A percentile compares a stretch with the other conserved stretches of the same genome.
Evolutionary conservation across 2,888 invertebrate genomes (phyloP).

Genomic region (Scotopteryx bipunctaria): DNA sequence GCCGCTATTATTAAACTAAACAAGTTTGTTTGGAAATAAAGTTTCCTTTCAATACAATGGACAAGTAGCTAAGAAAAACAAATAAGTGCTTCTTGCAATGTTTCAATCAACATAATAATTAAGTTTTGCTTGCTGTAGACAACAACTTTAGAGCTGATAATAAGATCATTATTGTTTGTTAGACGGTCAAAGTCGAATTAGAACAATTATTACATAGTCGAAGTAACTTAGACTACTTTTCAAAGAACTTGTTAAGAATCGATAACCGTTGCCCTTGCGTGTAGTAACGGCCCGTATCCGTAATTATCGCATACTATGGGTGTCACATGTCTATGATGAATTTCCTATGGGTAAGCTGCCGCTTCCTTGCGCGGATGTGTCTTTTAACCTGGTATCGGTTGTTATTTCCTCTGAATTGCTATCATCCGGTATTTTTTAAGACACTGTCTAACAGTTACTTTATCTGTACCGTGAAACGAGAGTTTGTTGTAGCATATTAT

Average conservation of each 20-base stretch:
- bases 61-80: not conserved
- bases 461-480: not conserved
- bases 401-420: conserved; percentile 21
- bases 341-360: conserved; percentile 37
- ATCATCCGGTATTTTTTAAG: conserved; percentile 22
- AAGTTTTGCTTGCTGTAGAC: not conserved
- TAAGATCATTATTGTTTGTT: not conserved
- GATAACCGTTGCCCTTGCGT: conserved; percentile 61
- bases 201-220: not conserved
- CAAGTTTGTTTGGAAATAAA: conserved; percentile 19
- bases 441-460: not conserved
- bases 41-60: conserved; percentile 22
- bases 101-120: not conserved
- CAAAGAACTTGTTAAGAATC: conserved; percentile 60
- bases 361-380: conserved; percentile 30
- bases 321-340: conserved; percentile 43
- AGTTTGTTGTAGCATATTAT: not conserved
- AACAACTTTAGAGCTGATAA: not conserved
- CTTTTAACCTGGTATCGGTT: conserved; percentile 21
- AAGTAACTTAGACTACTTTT: not conserved
- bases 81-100: not conserved
- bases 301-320: conserved; percentile 40
- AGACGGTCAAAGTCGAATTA: too few species aligned
- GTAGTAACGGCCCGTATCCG: conserved; percentile 44
- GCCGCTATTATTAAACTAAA: conserved; percentile 20